phyloP scores from a whole-genome alignment of 2,888 invertebrate genomes.

The Thysanoteuthis rhombus region DNA sequence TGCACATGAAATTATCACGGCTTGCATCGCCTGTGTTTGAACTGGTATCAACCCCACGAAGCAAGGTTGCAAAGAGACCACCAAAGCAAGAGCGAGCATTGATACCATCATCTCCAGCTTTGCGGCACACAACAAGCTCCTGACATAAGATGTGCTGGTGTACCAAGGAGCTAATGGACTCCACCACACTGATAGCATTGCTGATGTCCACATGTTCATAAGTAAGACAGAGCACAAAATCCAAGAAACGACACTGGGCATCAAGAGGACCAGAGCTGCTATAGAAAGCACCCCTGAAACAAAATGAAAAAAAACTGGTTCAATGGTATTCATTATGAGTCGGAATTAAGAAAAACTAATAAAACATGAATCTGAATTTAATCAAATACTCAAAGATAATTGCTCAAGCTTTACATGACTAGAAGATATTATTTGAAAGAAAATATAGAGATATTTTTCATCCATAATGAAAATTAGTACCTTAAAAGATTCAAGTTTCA shows the following conservation, averaged over 20 bases:
- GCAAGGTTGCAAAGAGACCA: constrained; percentile 78
- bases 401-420: too few relatives aligned
- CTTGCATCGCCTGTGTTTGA: constrained; percentile 56
- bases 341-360: neutral
- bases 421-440: too few relatives aligned
- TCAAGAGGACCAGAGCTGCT: constrained; percentile 74
- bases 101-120: constrained; percentile 68
- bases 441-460: too few relatives aligned
- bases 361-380: neutral
- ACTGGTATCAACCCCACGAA: constrained; percentile 73
- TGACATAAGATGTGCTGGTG: constrained; percentile 62
- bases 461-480: too few relatives aligned
- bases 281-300: constrained; percentile 69
- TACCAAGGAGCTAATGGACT: constrained; percentile 73
- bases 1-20: constrained; percentile 63
- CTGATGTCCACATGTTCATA: constrained; percentile 78
- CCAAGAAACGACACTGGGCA: constrained; percentile 79
- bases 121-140: constrained; percentile 56
- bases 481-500: too few relatives aligned
- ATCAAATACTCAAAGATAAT: neutral
- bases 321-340: neutral
- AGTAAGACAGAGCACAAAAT: constrained; percentile 75
- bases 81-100: constrained; percentile 74
- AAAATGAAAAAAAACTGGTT: constrained; percentile 20
- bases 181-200: constrained; percentile 79